phyloP scores from a whole-genome alignment of 2,113 vertebrate genomes.

The Alexandromys fortis region DNA sequence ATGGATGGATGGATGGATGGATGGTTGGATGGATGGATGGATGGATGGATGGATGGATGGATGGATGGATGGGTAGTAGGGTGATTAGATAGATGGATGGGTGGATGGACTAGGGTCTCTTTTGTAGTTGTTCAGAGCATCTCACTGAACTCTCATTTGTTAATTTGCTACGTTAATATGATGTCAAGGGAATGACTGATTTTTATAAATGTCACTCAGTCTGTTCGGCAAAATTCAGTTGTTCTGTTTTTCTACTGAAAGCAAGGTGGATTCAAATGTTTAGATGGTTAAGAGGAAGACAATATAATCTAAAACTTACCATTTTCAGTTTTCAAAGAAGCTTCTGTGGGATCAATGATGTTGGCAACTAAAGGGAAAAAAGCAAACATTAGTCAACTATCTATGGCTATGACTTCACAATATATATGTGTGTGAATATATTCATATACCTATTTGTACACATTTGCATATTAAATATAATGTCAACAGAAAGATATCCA shows the following conservation, averaged over 20 bases:
- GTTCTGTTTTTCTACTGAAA: neutral
- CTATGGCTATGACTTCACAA: neutral
- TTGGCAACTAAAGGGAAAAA: neutral
- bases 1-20: neutral
- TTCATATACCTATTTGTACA: neutral
- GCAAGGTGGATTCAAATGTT: neutral
- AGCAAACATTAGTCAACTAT: neutral
- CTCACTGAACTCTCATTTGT: neutral
- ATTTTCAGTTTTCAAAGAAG: neutral
- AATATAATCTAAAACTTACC: slow-evolving; percentile 7
- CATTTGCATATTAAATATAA: neutral
- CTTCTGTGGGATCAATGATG: neutral
- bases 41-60: neutral
- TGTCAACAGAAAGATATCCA: neutral
- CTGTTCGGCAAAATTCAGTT: neutral
- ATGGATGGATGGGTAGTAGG: neutral
- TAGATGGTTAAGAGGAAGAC: neutral
- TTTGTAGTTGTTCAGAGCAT: neutral
- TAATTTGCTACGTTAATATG: neutral
- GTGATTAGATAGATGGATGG: neutral
- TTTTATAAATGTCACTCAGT: neutral
- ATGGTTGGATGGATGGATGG: neutral
- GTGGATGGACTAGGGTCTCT: neutral
- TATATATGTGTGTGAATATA: neutral
- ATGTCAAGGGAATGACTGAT: neutral